Conservation (phyloP, 2,113 vertebrate genomes). For the Atrichornis clamosus region DNA sequence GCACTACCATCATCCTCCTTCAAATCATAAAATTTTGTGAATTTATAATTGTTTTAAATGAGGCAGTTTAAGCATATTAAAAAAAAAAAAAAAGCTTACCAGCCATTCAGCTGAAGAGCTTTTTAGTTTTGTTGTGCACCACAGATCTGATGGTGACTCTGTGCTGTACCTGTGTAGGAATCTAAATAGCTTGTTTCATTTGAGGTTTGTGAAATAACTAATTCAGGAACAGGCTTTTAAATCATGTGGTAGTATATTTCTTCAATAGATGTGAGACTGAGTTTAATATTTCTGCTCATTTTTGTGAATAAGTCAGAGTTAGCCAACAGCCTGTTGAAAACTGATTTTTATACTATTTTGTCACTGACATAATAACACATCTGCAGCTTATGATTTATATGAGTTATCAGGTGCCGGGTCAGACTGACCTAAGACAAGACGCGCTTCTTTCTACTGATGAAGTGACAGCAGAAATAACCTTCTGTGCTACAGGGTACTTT, state of each 20-base stretch:
- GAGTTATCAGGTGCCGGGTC: not conserved
- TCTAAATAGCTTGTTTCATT: not conserved
- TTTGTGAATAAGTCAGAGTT: not conserved
- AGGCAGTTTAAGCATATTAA: not conserved
- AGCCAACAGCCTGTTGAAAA: not conserved
- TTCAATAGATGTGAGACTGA: not conserved
- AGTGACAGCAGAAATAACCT: conserved; percentile 10
- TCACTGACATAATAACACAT: not conserved
- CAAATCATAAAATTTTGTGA: conserved; percentile 5
- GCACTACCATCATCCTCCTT: not conserved
- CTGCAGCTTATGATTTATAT: not conserved
- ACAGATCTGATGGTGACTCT: not conserved
- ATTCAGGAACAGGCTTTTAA: not conserved
- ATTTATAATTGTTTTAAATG: conserved; percentile 15
- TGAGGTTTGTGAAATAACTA: not conserved
- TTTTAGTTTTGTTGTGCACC: not conserved
- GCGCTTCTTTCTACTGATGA: not conserved
- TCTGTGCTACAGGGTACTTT: conserved; percentile 7
- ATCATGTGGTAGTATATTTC: not conserved
- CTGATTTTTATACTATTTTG: not conserved
- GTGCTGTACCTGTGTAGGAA: not conserved
- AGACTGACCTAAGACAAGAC: not conserved
- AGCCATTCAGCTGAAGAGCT: not conserved
- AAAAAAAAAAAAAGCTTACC: not conserved
- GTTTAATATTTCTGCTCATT: not conserved